Base-by-base conservation (phyloP, 2,113 vertebrate species). In the Anolis sagrei region DNA sequence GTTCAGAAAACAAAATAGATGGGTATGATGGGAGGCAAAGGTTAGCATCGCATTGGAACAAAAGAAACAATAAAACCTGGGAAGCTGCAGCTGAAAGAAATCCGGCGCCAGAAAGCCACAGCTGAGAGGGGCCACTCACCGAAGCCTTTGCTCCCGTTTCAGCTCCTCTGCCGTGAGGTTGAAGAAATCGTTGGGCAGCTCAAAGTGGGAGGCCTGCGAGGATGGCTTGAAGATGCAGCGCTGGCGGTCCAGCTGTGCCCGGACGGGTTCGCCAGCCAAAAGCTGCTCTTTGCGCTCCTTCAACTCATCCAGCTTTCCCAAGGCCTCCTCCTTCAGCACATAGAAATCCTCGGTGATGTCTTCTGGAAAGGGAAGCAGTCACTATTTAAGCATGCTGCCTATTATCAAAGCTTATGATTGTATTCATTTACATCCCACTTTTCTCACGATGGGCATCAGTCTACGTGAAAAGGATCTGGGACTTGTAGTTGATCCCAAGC, bases 181-280 rank as follows among this genome's bases (percentile, higher is more conserved):
- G 95, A 98, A 99, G 90, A 99, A 99, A 61, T 99, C 98, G 0
- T 72, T 62, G 0, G 98, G 98, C 86, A 99, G 96, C 90, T 99
- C 96, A 0, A 99, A 99, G 51, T 87, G 95, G 0, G 97, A 95
- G 14, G 97, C 98, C 18, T 97, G 92, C 0, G 96, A 78, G 0
- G 98, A 98, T 0, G 97, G 94, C 69, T 85, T 94, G 91, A 98
- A 99, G 0, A 97, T 66, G 0, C 96, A 94, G 9, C 90, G 93
- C 95, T 98, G 98, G 2, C 98, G 95, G 82, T 98, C 96, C 93
- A 99, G 95, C 84, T 87, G 96, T 5, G 97, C 98, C 76, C 97
- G 92, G 92, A 99, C 75, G 0, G 99, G 98, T 93, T 98, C 96
- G 0, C 96, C 97, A 2, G 86, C 93, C 89, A 97, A 90, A 68